phyloP scores from a whole-genome alignment of 1,140 invertebrate species.

The Eulimnadia texana region DNA sequence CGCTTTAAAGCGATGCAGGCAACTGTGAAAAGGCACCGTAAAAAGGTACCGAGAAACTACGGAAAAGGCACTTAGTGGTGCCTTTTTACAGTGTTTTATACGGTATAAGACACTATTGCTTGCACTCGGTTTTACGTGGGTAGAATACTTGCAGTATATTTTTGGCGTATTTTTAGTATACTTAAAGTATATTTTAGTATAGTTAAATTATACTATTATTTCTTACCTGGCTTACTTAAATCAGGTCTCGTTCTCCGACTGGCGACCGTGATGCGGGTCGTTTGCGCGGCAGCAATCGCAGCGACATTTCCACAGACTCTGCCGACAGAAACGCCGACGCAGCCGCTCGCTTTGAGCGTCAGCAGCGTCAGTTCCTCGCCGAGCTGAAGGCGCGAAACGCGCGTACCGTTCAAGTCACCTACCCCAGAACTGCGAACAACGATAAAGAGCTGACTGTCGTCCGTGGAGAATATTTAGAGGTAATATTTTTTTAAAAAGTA shows the following conservation, averaged over 20 bases:
- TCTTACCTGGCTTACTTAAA: not conserved
- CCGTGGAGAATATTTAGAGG: constrained; percentile 88
- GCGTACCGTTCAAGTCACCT: constrained; percentile 82
- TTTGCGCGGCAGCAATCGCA: constrained; percentile 28
- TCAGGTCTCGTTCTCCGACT: constrained; percentile 11
- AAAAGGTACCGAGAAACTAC: too few species aligned
- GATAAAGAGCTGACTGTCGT: constrained; percentile 93
- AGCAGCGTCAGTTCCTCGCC: constrained; percentile 46
- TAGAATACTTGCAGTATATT: not conserved
- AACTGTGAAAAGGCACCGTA: too few species aligned
- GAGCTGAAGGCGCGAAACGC: constrained; percentile 53
- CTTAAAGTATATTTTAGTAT: not conserved
- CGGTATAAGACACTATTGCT: too few species aligned
- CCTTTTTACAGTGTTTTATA: too few species aligned
- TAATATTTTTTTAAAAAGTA: constrained; percentile 27
- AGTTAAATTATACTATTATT: constrained; percentile 14
- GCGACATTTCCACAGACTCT: constrained; percentile 59
- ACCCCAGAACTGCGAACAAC: constrained; percentile 91
- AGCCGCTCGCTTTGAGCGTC: constrained; percentile 32
- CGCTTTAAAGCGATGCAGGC: too few species aligned
- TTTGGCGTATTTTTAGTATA: not conserved
- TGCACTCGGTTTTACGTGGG: too few species aligned
- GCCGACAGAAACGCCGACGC: constrained; percentile 44
- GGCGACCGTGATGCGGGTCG: constrained; percentile 4
- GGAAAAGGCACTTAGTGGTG: too few species aligned